A percentile compares a stretch with the other conserved stretches of the same genome.
phyloP scores from a whole-genome alignment of 2,888 invertebrate genomes.

The Chrysodeixis includens region DNA sequence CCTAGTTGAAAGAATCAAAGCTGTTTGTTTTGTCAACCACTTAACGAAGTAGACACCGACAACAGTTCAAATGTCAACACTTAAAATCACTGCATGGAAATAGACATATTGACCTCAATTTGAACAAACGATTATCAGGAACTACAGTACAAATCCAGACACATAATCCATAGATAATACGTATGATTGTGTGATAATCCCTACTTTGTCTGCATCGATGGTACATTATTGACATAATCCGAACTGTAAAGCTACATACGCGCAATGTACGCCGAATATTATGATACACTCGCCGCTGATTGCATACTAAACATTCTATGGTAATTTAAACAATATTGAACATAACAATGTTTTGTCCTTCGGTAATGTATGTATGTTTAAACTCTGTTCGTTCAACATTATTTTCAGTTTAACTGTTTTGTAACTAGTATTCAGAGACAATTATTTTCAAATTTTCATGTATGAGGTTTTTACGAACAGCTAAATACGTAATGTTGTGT shows the following conservation, averaged over 20 bases:
- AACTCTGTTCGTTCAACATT: neutral
- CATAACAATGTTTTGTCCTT: conserved; percentile 8
- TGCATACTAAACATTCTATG: conserved; percentile 32
- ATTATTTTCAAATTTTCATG: no score
- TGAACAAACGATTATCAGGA: neutral
- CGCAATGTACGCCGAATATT: conserved; percentile 27
- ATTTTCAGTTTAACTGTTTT: neutral
- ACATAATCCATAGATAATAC: conserved; percentile 2
- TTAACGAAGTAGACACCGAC: no score
- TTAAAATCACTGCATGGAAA: neutral
- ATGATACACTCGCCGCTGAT: conserved; percentile 32
- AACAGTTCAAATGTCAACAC: neutral
- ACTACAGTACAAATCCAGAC: conserved; percentile 1
- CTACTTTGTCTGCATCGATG: conserved; percentile 2
- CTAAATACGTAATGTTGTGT: no score
- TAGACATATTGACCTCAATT: neutral
- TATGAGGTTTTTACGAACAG: no score
- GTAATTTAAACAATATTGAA: conserved; percentile 21
- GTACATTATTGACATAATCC: conserved; percentile 19
- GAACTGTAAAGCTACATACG: conserved; percentile 17
- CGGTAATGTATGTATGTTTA: neutral
- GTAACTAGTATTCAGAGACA: neutral
- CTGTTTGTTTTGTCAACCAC: no score
- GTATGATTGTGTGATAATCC: conserved; percentile 12
- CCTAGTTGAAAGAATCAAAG: no score